Conservation (phyloP, 2,113 vertebrate genomes). For the Austrofundulus limnaeus region DNA sequence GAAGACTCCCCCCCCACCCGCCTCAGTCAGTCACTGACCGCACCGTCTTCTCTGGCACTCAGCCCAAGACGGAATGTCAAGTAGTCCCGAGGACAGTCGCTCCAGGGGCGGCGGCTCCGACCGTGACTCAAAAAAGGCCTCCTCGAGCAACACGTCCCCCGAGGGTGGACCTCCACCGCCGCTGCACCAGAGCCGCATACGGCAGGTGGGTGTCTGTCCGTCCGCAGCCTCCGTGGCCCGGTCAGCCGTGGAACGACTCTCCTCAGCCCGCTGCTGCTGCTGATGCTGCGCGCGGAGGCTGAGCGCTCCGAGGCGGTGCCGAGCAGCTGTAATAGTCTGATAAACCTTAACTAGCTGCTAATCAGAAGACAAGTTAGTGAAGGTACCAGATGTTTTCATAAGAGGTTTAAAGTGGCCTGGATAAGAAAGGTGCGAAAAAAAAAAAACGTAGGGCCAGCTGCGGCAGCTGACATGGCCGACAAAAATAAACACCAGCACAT, state of each 20-base stretch:
- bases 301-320: slow-evolving; percentile 70
- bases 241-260: slow-evolving; percentile 36
- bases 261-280: no score
- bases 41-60: slow-evolving; percentile 26
- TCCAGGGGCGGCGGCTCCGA: slow-evolving; percentile 76
- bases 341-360: slow-evolving; percentile 18
- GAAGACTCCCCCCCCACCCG: background rate
- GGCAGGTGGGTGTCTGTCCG: slow-evolving; percentile 77
- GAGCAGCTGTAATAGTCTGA: slow-evolving; percentile 18
- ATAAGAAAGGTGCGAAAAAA: background rate
- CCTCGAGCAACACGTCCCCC: slow-evolving; percentile 73
- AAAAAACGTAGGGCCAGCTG: slow-evolving; percentile 4
- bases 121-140: slow-evolving; percentile 74
- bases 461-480: slow-evolving; percentile 26
- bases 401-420: slow-evolving; percentile 1
- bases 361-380: background rate
- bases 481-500: slow-evolving; percentile 49
- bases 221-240: slow-evolving; percentile 32
- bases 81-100: slow-evolving; percentile 68
- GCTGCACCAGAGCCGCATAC: slow-evolving; percentile 77
- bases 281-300: no score
- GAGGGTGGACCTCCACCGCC: slow-evolving; percentile 71
- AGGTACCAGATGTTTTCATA: slow-evolving; percentile 24
- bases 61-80: slow-evolving; percentile 68
- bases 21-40: slow-evolving; percentile 14